Conservation (phyloP, 2,113 vertebrate genomes). For the Nesogale talazaci region DNA sequence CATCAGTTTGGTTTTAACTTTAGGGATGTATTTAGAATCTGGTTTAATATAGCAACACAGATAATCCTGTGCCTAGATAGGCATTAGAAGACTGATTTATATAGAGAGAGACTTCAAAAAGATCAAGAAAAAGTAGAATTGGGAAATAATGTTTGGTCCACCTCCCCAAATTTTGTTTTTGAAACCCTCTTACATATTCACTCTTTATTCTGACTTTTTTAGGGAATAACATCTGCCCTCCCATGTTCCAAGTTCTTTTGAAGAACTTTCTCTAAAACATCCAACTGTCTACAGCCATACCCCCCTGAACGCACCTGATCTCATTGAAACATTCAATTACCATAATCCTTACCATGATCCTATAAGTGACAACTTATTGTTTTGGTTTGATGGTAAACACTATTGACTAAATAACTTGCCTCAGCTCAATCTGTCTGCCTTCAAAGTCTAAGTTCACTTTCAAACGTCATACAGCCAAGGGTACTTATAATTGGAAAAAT, state of each 20-base stretch:
- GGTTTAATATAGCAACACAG: neutral
- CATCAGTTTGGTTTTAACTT: too few relatives aligned
- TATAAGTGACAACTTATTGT: conserved; percentile 11
- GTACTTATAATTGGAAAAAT: conserved; percentile 38
- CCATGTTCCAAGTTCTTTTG: neutral
- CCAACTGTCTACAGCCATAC: too few relatives aligned
- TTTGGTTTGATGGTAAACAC: conserved; percentile 6
- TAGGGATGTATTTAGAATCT: neutral
- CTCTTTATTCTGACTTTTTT: conserved; percentile 16
- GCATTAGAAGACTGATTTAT: neutral
- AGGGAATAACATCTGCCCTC: neutral
- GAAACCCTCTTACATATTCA: neutral
- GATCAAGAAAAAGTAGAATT: too few relatives aligned
- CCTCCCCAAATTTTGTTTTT: too few relatives aligned
- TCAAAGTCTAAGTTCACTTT: neutral
- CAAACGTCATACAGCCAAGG: neutral
- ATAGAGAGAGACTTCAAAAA: too few relatives aligned
- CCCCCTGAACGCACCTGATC: too few relatives aligned
- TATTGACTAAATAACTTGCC: conserved; percentile 39
- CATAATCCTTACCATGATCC: neutral
- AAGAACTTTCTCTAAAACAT: neutral
- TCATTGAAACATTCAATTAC: neutral
- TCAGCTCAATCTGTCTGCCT: neutral
- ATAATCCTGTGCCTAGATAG: neutral
- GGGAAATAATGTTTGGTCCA: too few relatives aligned